These are phyloP conservation scores for Saguinus imperator DNA, from an alignment of 2,113 vertebrate genomes.

Conservation along the genomic window DNA sequence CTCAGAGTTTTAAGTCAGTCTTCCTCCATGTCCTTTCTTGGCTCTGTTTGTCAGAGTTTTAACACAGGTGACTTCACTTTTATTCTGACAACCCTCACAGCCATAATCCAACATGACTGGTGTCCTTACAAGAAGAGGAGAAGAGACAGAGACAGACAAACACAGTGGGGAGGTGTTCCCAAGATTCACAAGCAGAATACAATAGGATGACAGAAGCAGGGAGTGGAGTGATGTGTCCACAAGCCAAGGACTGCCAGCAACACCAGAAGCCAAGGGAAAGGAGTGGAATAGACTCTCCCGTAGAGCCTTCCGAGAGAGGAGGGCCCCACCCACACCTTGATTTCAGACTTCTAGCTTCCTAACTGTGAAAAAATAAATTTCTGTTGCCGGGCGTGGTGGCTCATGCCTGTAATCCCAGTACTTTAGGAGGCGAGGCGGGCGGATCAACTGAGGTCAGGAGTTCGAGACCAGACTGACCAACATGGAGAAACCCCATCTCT, in stretches of 20 bases:
- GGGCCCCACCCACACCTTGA: too few species aligned
- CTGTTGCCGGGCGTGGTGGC: neutral
- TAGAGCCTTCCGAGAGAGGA: too few species aligned
- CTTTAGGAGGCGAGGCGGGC: rapidly evolving
- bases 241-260: neutral
- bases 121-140: neutral
- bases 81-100: neutral
- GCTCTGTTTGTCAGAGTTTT: neutral
- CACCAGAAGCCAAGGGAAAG: neutral
- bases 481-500: too few species aligned
- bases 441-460: too few species aligned
- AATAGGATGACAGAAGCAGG: neutral
- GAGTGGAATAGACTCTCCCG: neutral
- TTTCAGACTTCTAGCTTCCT: neutral
- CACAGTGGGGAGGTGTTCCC: neutral
- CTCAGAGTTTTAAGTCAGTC: neutral
- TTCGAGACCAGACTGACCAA: too few species aligned
- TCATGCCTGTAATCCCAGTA: too few species aligned
- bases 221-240: neutral
- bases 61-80: neutral
- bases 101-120: neutral
- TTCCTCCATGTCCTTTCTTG: neutral
- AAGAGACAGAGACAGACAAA: neutral
- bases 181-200: neutral
- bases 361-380: neutral